phyloP scores from a whole-genome alignment of 2,888 invertebrate species.

The Andrena chrysosceles region DNA sequence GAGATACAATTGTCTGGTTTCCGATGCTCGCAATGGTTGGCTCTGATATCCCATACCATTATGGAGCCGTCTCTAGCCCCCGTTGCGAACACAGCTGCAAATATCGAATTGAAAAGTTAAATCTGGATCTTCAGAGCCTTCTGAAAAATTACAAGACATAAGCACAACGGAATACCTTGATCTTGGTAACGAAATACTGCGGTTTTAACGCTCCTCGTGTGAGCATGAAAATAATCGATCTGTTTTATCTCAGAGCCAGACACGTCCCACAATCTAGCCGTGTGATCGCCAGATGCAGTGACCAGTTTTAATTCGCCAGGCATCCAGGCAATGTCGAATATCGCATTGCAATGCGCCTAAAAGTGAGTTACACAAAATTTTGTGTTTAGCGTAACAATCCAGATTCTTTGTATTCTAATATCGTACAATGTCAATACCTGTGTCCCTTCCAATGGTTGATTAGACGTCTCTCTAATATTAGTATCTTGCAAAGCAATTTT shows the following conservation, averaged over 20 bases:
- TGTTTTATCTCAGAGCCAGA: slow-evolving; percentile 82
- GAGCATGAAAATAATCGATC: slow-evolving; percentile 90
- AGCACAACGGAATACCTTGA: slow-evolving; percentile 80
- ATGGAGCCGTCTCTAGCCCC: slow-evolving; percentile 95
- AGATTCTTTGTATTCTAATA: background rate
- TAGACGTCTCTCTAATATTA: slow-evolving; percentile 55
- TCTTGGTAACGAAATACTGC: slow-evolving; percentile 91
- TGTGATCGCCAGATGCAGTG: slow-evolving; percentile 95
- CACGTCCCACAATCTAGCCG: slow-evolving; percentile 92
- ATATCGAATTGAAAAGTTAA: slow-evolving; percentile 4
- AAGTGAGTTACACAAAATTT: background rate
- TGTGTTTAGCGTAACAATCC: background rate
- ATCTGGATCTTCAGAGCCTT: background rate
- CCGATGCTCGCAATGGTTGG: slow-evolving; percentile 85
- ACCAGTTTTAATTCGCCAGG: slow-evolving; percentile 91
- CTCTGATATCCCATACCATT: slow-evolving; percentile 93
- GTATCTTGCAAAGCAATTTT: slow-evolving; percentile 87
- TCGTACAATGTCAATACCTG: slow-evolving; percentile 84
- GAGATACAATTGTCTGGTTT: slow-evolving; percentile 91
- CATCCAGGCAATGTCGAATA: slow-evolving; percentile 96
- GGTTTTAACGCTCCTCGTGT: slow-evolving; percentile 93
- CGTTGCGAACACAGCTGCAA: slow-evolving; percentile 91
- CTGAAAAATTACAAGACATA: background rate
- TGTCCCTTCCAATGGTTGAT: slow-evolving; percentile 81
- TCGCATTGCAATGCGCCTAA: slow-evolving; percentile 92